Base-by-base conservation (phyloP, 92 coral and sea anemone genomes). In the Plumapathes pennacea region DNA sequence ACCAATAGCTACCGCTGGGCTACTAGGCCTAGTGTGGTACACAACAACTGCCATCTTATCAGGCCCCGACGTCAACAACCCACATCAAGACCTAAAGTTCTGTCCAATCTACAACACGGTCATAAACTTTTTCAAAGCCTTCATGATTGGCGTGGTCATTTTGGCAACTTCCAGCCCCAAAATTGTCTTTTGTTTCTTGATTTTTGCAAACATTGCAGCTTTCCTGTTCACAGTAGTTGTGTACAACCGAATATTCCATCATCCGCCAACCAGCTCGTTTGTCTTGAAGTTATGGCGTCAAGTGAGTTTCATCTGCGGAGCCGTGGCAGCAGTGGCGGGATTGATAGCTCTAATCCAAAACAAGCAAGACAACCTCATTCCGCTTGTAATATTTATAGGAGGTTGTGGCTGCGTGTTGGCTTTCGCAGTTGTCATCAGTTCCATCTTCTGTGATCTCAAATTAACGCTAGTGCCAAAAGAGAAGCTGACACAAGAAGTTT, bases 11-110 rank as follows among this genome's bases (percentile, higher is more conserved):
- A 50, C 82, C 51, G 72, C 89, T 46, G 96, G 94, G 38, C 72
- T 92, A 39, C 65, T 90, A 64, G 98, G 84, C 47, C 73, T 92
- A 52, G 88, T 92, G 17, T 92, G 98, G 98, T 92, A 92, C 67
- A 39, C 94, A 23, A 84, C 96, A 0, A 89, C 98, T 2, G 85
- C 98, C 7, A 77, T 92, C 45, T 76, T 92, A 33, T 92, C 84
- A 63, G 96, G 96, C 11, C 84, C 97, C 54, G 98, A 92, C 76
- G 90, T 91, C n/a, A 80, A 82, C 4, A 90, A 90, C 50, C 90
- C 95, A 2, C 44, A 77, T 38, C 96, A 80, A 20, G 98, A 92
- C 75, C 74, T 88, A 37, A 75, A 82, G 57, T 92, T 92, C 54
- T 89, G 96, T 21, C 98, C 98, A n/a, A 60, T 81, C 8, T 92